These are phyloP conservation scores for Parazoanthus atlanticus DNA, from an alignment of 92 coral and sea anemone genomes.

Conservation along the genomic window DNA sequence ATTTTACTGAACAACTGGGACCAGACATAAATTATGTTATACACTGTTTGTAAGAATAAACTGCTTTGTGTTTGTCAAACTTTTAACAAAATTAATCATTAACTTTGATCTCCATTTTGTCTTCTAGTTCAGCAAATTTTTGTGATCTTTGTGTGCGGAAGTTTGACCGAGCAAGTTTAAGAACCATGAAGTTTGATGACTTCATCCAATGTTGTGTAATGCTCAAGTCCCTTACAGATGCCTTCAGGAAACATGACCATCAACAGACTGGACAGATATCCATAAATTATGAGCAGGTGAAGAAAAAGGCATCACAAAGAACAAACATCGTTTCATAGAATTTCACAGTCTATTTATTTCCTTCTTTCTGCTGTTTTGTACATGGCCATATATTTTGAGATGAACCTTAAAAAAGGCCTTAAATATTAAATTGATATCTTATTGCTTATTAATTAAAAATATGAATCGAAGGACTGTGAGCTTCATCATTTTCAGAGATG, in stretches of 20 bases:
- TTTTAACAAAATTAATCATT: no score
- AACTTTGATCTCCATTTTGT: not conserved
- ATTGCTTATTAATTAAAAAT: no score
- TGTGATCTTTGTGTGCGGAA: conserved; percentile 87
- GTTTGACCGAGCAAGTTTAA: conserved; percentile 80
- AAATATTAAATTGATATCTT: no score
- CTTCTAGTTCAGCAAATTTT: conserved; percentile 79
- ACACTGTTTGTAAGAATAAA: no score
- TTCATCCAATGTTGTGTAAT: conserved; percentile 98
- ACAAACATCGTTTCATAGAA: no score
- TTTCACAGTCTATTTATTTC: not conserved
- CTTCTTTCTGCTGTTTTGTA: not conserved
- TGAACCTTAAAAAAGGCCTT: no score
- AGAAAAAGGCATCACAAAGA: not conserved
- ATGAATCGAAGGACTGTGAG: no score
- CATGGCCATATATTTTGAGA: not conserved
- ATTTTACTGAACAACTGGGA: no score
- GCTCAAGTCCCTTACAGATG: conserved; percentile 93
- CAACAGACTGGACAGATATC: conserved; percentile 85
- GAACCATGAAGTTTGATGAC: conserved; percentile 98
- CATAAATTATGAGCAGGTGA: conserved; percentile 97
- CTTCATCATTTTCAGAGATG: no score
- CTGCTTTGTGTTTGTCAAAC: no score
- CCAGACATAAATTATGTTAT: no score
- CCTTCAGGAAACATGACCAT: conserved; percentile 85